Evolutionary conservation across 2,797 vertebrate genomes (phyloP), one percentile per base, ranked within the genome.

Genomic region (Oophaga sylvatica): DNA sequence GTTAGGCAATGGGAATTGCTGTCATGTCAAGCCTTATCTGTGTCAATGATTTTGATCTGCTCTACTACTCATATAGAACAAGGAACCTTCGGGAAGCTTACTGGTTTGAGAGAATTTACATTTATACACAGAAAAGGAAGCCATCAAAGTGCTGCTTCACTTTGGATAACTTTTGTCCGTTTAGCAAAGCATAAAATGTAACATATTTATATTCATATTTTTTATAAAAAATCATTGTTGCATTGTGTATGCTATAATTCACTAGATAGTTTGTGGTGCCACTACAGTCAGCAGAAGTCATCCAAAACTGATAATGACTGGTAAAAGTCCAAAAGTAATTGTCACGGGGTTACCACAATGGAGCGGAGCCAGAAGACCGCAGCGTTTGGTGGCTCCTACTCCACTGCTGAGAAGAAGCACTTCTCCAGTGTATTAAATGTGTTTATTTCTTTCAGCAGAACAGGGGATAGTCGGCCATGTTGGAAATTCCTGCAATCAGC

Each of bases 31-130:
- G 65, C 57, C 65, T 70, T 80, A 86, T 86, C 77, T 86, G 78
- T 86, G 78, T 86, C 85, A 86, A 80, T 81, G 76, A 86, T 79
- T 70, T 79, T 70, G 63, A 86, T 86, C 63, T 86, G 83, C 76
- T 86, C 75, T 86, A 20, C 77, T 86, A 67, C 75, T 80, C 62
- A 70, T 86, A 70, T 59, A 79, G 62, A 86, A 41, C 75, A 80
- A 17, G 48, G 48, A 78, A 79, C 60, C 29, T 79, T 57, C 20
- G 19, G 19, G 22, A 70, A n/a, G 62, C 68, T 67, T 59, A 79
- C 63, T 70, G 53, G 63, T 53, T 57, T 76, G 26, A 63, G 75
- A 53, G 19, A 10, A 15, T 56, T 48, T 29, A 77, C 48, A 84
- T 41, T 29, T 75, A 6, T 26, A 59, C 11, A 17, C 13, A 60